These are phyloP conservation scores for Osmerus eperlanus DNA, from an alignment of 2,113 vertebrate genomes.

Conservation along the genomic window DNA sequence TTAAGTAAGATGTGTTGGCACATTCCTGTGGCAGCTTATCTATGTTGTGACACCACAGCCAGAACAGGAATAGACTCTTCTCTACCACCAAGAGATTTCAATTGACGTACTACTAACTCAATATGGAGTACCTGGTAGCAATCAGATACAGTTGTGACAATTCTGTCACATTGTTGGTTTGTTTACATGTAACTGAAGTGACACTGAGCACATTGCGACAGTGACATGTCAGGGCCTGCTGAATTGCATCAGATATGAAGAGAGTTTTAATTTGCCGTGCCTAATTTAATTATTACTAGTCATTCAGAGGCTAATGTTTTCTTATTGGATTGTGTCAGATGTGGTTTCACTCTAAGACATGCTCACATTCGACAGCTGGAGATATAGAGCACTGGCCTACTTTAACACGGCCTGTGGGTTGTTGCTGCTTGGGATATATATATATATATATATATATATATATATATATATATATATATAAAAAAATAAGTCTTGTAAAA, in stretches of 20 bases:
- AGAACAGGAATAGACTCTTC: too few relatives aligned
- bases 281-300: constrained; percentile 40
- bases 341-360: constrained; percentile 23
- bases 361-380: constrained; percentile 9
- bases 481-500: too few relatives aligned
- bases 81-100: too few relatives aligned
- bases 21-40: too few relatives aligned
- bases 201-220: constrained; percentile 11
- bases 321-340: constrained; percentile 25
- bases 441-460: too few relatives aligned
- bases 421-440: constrained; percentile 7
- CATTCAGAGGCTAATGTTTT: constrained; percentile 19
- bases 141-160: too few relatives aligned
- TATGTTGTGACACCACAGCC: too few relatives aligned
- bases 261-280: constrained; percentile 38
- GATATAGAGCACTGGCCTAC: constrained; percentile 13
- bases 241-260: constrained; percentile 17
- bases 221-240: constrained; percentile 16
- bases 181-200: background rate
- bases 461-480: too few relatives aligned
- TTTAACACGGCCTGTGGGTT: constrained; percentile 10
- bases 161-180: too few relatives aligned
- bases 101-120: too few relatives aligned
- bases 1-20: background rate
- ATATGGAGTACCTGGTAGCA: too few relatives aligned